These are phyloP conservation scores for Philaenus spumarius DNA, from an alignment of 1,140 invertebrate genomes.

Conservation along the genomic window DNA sequence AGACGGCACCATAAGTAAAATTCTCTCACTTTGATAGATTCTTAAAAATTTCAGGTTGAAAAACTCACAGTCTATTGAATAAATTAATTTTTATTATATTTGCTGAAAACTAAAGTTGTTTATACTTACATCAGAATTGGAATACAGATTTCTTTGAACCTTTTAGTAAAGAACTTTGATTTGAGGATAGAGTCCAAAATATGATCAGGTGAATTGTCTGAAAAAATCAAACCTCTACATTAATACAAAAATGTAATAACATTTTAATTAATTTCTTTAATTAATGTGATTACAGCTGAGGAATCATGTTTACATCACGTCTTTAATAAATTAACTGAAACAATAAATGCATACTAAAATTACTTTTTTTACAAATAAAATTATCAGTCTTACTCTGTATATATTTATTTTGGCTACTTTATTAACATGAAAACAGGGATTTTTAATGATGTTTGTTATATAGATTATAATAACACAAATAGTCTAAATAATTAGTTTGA, in stretches of 20 bases:
- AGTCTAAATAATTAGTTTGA: no score
- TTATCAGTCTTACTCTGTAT: no score
- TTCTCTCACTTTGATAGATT: background rate
- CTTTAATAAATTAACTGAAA: background rate
- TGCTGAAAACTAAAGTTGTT: background rate
- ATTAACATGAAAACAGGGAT: no score
- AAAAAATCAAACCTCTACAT: no score
- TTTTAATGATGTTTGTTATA: no score
- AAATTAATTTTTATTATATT: background rate
- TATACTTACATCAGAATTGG: slow-evolving; percentile 25
- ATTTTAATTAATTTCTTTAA: no score
- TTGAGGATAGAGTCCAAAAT: slow-evolving; percentile 29
- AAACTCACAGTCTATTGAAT: background rate
- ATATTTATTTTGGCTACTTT: no score
- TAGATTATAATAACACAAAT: no score
- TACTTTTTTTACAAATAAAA: background rate
- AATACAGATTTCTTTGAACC: slow-evolving; percentile 24
- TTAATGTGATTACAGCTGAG: no score
- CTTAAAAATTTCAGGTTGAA: background rate
- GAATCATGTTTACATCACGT: no score
- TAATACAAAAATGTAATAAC: no score
- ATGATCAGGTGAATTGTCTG: slow-evolving; percentile 28
- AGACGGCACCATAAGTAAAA: no score
- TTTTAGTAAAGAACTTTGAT: slow-evolving; percentile 25
- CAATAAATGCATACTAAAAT: background rate